Base-by-base conservation (phyloP, 2,797 vertebrate genomes). In the Cygnus olor region DNA sequence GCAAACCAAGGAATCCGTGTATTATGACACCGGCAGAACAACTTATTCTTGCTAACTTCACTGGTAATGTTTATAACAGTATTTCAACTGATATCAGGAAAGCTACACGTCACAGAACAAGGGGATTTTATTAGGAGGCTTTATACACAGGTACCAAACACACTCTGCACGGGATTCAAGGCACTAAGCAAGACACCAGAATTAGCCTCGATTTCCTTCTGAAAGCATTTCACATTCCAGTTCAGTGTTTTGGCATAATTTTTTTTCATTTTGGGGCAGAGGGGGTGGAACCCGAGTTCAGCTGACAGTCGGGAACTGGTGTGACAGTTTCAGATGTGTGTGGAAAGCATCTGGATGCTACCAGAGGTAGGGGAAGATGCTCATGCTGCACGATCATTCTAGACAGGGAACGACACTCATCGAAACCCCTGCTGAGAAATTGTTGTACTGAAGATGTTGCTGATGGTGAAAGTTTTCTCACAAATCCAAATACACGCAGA, bases 381-480 rank as follows among this genome's bases (percentile, higher is more conserved):
- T 34, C 42, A 25, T 0, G 2, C 66, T 5, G n/a, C 32, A 45
- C 1, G 49, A 71, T n/a, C 42, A 6, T 11, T 68, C 8, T 1
- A 42, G 60, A 16, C 32, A 24, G 42, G 54, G 8, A 34, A 44
- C 22, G 32, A 51, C 22, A 13, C 16, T 11, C 57, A 24, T 0
- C 2, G 9, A 30, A 47, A 42, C 2, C 30, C 30, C 22, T 7
- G 47, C 72, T 44, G 15, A 11, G 38, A 68, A 47, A 19, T 21
- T 14, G 42, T 30, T 19, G 17, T 19, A 44, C 8, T 58, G 32
- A 27, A 18, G 21, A 10, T 42, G 12, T 13, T 45, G n/a, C 22
- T 32, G 68, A 15, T 15, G 20, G 30, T 12, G 32, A 14, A 65
- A 40, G 8, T 40, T 63, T 34, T n/a, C 49, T 54, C 60, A 64